Conservation (phyloP, 2,113 vertebrate genomes). For the Platichthys flesus region DNA sequence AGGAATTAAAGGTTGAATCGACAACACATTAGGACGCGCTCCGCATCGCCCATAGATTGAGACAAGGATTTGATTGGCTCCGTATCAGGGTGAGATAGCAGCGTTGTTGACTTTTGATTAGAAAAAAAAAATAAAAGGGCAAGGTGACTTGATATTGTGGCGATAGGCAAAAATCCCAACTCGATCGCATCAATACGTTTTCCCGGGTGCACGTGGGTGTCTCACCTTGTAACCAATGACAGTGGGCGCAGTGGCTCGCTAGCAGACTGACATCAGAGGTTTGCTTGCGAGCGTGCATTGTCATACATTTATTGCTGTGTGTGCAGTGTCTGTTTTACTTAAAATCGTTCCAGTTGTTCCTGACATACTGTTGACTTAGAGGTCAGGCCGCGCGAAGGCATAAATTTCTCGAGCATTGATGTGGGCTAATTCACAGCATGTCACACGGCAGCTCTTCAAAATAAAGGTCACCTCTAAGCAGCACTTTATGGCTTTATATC, state of each 20-base stretch:
- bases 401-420: slow-evolving; percentile 44
- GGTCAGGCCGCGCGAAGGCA: slow-evolving; percentile 51
- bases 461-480: slow-evolving; percentile 67
- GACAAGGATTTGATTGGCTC: slow-evolving; percentile 73
- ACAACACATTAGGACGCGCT: slow-evolving; percentile 54
- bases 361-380: slow-evolving; percentile 49
- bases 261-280: slow-evolving; percentile 51
- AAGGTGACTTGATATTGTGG: slow-evolving; percentile 81
- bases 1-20: slow-evolving; percentile 31
- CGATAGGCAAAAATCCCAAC: slow-evolving; percentile 74
- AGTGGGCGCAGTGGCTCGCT: slow-evolving; percentile 20
- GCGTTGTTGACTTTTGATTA: slow-evolving; percentile 68
- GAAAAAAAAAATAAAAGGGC: slow-evolving; percentile 54
- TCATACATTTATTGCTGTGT: slow-evolving; percentile 65
- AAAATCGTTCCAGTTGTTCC: slow-evolving; percentile 29
- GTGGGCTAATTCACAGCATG: slow-evolving; percentile 58
- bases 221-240: slow-evolving; percentile 73
- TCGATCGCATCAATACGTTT: slow-evolving; percentile 68
- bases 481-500: neutral
- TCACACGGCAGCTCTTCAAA: slow-evolving; percentile 49
- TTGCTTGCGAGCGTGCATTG: slow-evolving; percentile 24
- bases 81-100: slow-evolving; percentile 69
- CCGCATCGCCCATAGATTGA: slow-evolving; percentile 44
- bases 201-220: slow-evolving; percentile 16
- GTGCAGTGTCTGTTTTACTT: slow-evolving; percentile 55